Base-by-base conservation (phyloP, 1,140 invertebrate species). In the Hestina assimilis region DNA sequence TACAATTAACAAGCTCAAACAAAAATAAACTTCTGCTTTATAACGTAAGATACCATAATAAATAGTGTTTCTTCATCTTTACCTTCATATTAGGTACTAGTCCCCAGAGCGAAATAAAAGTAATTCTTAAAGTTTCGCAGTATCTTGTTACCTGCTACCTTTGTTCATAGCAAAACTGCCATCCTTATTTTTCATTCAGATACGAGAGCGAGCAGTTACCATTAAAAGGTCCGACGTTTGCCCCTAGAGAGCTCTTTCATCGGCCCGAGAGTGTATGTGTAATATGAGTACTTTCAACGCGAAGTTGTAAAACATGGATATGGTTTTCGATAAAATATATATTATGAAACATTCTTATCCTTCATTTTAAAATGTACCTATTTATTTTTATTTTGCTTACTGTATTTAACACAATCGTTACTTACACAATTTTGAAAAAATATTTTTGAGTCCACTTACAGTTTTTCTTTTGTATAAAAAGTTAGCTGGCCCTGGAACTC, bases 191-290 rank as follows among this genome's bases (percentile, higher is more conserved):
- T 73, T 71, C 71, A 79, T 79, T 75, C 62, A 71, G 59, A 72
- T 67, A 56, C 61, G 41, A 56, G 69, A 76, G 64, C 72, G 56
- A 72, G 66, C 72, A 81, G 75, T 81, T 79, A 71, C 72, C 66
- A 77, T 77, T 83, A 81, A 81, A 80, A 78, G 72, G 78, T 74
- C 78, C 67, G 69, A 74, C 79, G 72, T 78, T 74, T 75, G 74
- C 69, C 75, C 66, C 66, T 40, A 46, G 75, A 78, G 80, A 79
- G 68, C 75, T 74, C 71, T 83, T 81, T 79, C 78, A 81, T 68
- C 72, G 63, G 51, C 41, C 66, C 54, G 54, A 64, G 68, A 71
- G 69, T 70, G 61, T 70, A 63, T 70, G 69, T 75, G 70, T 67
- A 43, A 69, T 63, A 47, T 46, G 52, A 65, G 61, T 45, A 47